Conservation (phyloP, 2,113 vertebrate species). For the Gobius niger region DNA sequence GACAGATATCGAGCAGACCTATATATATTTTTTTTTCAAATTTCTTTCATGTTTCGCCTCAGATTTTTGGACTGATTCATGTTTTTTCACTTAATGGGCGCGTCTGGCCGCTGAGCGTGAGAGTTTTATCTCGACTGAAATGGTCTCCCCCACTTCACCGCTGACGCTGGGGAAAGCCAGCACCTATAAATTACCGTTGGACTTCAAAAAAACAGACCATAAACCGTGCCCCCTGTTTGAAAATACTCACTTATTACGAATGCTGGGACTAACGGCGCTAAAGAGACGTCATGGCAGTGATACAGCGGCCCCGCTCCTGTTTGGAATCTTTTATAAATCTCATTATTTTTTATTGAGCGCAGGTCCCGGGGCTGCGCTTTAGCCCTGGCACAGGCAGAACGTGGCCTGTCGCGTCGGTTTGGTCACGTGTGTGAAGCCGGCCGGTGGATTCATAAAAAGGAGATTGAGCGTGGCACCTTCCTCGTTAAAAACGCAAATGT, state of each 20-base stretch:
- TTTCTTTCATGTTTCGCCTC: slow-evolving; percentile 53
- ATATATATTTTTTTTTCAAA: slow-evolving; percentile 38
- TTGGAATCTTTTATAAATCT: slow-evolving; percentile 77
- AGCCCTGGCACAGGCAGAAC: slow-evolving; percentile 26
- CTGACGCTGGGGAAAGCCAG: slow-evolving; percentile 45
- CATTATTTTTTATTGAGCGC: slow-evolving; percentile 77
- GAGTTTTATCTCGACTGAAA: slow-evolving; percentile 73
- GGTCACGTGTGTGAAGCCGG: not conserved
- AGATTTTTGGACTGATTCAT: slow-evolving; percentile 43
- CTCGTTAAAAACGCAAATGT: not conserved
- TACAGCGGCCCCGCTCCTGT: slow-evolving; percentile 76
- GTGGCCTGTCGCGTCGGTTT: slow-evolving; percentile 4
- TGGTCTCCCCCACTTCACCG: slow-evolving; percentile 57
- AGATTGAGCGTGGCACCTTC: not conserved
- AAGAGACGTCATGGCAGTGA: slow-evolving; percentile 67
- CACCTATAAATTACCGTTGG: slow-evolving; percentile 71
- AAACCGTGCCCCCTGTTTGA: slow-evolving; percentile 75
- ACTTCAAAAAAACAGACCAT: slow-evolving; percentile 71
- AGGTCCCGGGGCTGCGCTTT: slow-evolving; percentile 57
- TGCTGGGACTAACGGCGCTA: slow-evolving; percentile 76
- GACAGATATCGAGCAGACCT: slow-evolving; percentile 32
- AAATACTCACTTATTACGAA: slow-evolving; percentile 70
- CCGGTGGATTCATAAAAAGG: not conserved
- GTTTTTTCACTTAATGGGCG: slow-evolving; percentile 70
- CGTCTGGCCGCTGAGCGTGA: slow-evolving; percentile 62